phyloP scores from a whole-genome alignment of 2,113 vertebrate species.

The Oncorhynchus clarkii region DNA sequence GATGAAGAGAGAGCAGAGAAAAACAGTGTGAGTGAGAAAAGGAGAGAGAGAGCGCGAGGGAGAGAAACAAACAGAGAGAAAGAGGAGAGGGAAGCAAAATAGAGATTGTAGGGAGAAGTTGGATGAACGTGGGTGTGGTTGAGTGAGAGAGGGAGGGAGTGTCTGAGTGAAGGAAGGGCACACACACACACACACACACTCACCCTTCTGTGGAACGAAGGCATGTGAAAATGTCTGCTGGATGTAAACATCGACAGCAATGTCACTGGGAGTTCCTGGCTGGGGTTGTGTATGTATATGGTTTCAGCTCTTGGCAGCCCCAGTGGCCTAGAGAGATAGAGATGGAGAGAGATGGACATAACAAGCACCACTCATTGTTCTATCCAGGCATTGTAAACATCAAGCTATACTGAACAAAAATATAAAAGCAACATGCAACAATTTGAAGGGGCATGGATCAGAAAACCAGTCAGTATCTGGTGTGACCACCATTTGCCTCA shows the following conservation, averaged over 20 bases:
- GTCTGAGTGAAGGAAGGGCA: neutral
- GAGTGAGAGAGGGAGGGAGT: slow-evolving; percentile 1
- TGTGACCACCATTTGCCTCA: too few species aligned
- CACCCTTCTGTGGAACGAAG: slow-evolving; percentile 91
- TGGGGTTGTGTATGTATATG: slow-evolving; percentile 91
- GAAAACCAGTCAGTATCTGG: too few species aligned
- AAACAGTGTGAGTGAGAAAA: neutral
- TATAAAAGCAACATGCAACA: too few species aligned
- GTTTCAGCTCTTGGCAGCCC: slow-evolving; percentile 89
- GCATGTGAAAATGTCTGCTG: slow-evolving; percentile 93
- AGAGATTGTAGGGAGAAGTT: neutral
- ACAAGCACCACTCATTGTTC: too few species aligned
- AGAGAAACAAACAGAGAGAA: neutral
- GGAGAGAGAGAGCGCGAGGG: neutral
- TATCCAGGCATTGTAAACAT: too few species aligned
- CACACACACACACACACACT: slow-evolving; percentile 70
- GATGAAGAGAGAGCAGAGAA: neutral
- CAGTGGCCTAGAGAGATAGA: slow-evolving; percentile 73
- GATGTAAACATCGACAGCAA: slow-evolving; percentile 93
- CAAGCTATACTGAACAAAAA: too few species aligned
- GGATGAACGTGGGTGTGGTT: neutral
- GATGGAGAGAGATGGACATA: too few species aligned
- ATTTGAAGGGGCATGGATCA: too few species aligned
- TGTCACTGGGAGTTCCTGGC: slow-evolving; percentile 86
- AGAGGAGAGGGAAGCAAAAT: neutral